Conservation (phyloP, 1,140 invertebrate species). For the Onthophagus taurus region DNA sequence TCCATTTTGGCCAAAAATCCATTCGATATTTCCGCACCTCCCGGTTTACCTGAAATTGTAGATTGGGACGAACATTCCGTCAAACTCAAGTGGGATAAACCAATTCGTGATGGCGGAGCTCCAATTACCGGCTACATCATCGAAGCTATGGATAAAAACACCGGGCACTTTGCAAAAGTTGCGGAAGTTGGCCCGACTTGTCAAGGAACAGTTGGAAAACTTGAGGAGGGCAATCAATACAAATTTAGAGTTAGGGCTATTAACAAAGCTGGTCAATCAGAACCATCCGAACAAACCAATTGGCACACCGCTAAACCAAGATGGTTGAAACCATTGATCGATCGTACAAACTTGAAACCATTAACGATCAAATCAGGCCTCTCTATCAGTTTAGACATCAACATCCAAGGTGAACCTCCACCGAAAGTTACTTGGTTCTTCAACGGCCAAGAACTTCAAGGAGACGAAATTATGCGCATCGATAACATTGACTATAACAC, state of each 20-base stretch:
- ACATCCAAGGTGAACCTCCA: conserved; percentile 88
- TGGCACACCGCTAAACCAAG: conserved; percentile 92
- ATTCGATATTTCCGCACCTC: conserved; percentile 80
- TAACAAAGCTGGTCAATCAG: conserved; percentile 93
- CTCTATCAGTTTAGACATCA: conserved; percentile 81
- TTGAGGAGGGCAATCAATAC: conserved; percentile 90
- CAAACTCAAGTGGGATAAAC: conserved; percentile 92
- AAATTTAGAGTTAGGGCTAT: conserved; percentile 91
- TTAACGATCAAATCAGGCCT: conserved; percentile 84
- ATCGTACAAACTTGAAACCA: conserved; percentile 79
- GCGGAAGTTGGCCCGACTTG: conserved; percentile 72
- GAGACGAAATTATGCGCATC: conserved; percentile 61
- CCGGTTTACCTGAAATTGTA: conserved; percentile 84
- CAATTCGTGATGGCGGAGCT: conserved; percentile 89
- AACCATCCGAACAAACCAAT: conserved; percentile 89
- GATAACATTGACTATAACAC: conserved; percentile 86
- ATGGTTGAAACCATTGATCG: conserved; percentile 85
- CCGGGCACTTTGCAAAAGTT: conserved; percentile 54
- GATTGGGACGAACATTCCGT: conserved; percentile 91
- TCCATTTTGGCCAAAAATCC: conserved; percentile 92
- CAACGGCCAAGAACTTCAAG: conserved; percentile 64
- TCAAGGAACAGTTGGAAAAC: conserved; percentile 72
- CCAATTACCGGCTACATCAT: conserved; percentile 93
- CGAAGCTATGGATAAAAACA: conserved; percentile 72
- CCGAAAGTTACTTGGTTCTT: conserved; percentile 86